These are phyloP conservation scores for Distichodus sexfasciatus DNA, from an alignment of 2,797 vertebrate genomes.

Conservation along the genomic window DNA sequence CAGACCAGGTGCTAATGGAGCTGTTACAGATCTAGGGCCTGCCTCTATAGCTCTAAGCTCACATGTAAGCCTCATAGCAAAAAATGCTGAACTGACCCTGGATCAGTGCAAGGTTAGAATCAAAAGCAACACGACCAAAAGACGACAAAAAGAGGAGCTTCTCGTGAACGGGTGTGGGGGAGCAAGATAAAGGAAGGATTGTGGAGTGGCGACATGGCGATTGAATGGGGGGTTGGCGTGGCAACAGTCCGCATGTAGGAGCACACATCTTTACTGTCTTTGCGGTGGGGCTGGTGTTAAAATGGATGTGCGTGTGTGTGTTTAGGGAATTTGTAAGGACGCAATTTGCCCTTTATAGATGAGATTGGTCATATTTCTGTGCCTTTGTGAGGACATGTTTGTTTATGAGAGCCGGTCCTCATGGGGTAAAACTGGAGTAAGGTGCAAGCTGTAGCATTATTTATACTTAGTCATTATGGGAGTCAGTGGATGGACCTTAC, in stretches of 20 bases:
- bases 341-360: too few species aligned
- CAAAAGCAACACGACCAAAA: neutral
- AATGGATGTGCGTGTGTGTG: constrained; percentile 12
- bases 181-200: constrained; percentile 26
- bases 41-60: neutral
- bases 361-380: too few species aligned
- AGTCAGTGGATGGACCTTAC: too few species aligned
- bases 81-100: neutral
- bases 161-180: constrained; percentile 7
- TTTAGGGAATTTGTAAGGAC: too few species aligned
- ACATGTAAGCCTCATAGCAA: neutral
- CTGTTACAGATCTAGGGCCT: neutral
- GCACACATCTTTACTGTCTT: constrained; percentile 11
- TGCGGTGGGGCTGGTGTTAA: neutral
- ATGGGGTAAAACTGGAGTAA: too few species aligned
- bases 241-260: constrained; percentile 8
- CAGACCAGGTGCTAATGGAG: too few species aligned
- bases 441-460: too few species aligned
- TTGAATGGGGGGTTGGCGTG: constrained; percentile 20
- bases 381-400: too few species aligned
- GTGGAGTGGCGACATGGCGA: constrained; percentile 15
- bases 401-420: too few species aligned
- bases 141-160: neutral
- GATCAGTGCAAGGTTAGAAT: neutral
- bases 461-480: too few species aligned